Evolutionary conservation across 2,888 invertebrate species (phyloP), one percentile per base, ranked within the genome.

Genomic region (Mechanitis messenoides): DNA sequence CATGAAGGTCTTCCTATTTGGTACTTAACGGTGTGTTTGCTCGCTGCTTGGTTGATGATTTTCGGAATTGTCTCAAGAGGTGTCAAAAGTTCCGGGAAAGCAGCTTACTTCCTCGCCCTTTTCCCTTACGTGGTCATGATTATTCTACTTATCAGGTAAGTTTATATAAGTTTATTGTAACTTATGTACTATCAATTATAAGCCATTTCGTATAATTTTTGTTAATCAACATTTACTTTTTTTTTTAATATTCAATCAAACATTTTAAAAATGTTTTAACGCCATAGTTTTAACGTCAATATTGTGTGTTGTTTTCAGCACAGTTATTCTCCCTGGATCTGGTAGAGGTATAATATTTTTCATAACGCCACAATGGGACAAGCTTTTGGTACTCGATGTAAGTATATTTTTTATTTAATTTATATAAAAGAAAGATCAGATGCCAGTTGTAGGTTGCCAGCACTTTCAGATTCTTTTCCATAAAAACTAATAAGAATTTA

Each of bases 21-120:
- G 94, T 91, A 93, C 72, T 80, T 95, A 11, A 90, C 93, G 0
- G 73, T 95, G 0, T 93, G 93, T 60, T 84, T 96, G 5, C 77
- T 95, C 1, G 86, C 88, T 1, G 92, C 95, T 0, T 96, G 95
- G 95, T 56, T 92, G 28, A 83, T 93, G 0, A 92, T 95, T 28
- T 95, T 94, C 71, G 74, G 93, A 4, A 93, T 95, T 47, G 92
- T 95, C 33, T 90, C 93, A 42, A 91, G 92, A 69, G 95, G 95
- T 2, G 94, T 96, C 1, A 93, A 94, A 76, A 94, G 94, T 74
- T 94, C 95, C 0, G 95, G 96, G 45, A 95, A 95, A 82, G 94
- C 93, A 0, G 93, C 97, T 0, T 97, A 97, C 80, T 95, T 97
- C 81, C 92, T 97, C 3, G 97, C 97, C 0, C 77, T 97, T 2